Conservation (phyloP, 2,888 invertebrate species). For the Molanna angustata region DNA sequence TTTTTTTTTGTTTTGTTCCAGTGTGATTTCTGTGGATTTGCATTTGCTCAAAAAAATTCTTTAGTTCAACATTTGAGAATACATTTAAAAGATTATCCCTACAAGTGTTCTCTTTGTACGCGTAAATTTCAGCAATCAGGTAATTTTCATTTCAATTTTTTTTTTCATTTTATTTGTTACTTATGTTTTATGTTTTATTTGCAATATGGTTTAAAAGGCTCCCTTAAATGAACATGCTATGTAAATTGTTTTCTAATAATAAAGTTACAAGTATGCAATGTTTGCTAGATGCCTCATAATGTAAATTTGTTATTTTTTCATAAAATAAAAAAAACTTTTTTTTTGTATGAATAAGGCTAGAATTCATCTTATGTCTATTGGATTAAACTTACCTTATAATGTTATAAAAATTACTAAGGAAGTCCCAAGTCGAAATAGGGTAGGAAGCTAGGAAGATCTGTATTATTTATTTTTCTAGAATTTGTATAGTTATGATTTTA, state of each 20-base stretch:
- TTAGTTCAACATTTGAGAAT: slow-evolving; percentile 12
- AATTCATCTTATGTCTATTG: too few species aligned
- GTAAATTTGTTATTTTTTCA: too few species aligned
- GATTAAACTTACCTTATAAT: too few species aligned
- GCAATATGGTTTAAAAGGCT: not conserved
- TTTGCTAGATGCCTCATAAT: too few species aligned
- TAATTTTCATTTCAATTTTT: slow-evolving; percentile 1
- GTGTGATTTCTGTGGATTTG: slow-evolving; percentile 11
- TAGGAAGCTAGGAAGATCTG: too few species aligned
- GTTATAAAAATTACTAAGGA: too few species aligned
- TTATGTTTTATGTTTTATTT: not conserved
- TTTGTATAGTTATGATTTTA: too few species aligned
- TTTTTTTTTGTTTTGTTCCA: slow-evolving; percentile 8
- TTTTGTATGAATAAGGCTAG: too few species aligned
- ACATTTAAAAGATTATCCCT: slow-evolving; percentile 10
- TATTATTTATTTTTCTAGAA: too few species aligned
- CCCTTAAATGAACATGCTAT: not conserved
- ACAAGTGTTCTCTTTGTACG: slow-evolving; percentile 14
- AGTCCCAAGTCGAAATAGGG: too few species aligned
- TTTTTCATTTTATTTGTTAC: not conserved
- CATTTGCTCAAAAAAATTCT: slow-evolving; percentile 21
- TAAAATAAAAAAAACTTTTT: too few species aligned
- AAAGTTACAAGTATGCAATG: too few species aligned
- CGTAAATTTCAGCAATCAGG: slow-evolving; percentile 15
- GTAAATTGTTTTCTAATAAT: not conserved